phyloP scores from a whole-genome alignment of 2,113 vertebrate species.

The Oreocharis arfaki region DNA sequence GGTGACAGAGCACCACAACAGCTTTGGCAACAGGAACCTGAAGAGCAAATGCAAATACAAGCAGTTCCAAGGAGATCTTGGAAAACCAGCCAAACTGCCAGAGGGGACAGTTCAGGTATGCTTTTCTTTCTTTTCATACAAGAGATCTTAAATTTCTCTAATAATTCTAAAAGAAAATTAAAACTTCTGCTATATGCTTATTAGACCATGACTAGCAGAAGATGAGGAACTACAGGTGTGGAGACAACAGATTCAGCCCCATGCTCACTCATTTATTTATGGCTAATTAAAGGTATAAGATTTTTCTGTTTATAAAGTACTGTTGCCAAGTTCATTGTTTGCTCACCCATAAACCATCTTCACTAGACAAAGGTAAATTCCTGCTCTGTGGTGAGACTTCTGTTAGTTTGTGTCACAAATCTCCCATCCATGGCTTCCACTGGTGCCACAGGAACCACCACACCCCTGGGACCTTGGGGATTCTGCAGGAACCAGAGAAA shows the following conservation, averaged over 20 bases:
- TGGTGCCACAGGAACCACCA: too few species aligned
- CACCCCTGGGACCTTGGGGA: too few species aligned
- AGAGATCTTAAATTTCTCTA: neutral
- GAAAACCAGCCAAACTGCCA: neutral
- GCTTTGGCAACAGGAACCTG: neutral
- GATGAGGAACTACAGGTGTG: neutral
- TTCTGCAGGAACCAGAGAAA: too few species aligned
- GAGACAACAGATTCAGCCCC: slow-evolving; percentile 19
- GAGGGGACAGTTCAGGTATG: neutral
- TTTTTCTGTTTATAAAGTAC: slow-evolving; percentile 74
- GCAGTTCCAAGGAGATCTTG: neutral
- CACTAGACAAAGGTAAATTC: too few species aligned
- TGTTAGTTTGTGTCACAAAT: too few species aligned
- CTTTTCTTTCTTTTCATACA: neutral
- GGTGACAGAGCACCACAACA: neutral
- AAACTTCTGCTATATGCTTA: neutral
- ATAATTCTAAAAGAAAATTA: neutral
- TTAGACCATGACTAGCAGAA: neutral
- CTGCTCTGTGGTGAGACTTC: too few species aligned
- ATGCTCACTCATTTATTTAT: slow-evolving; percentile 65
- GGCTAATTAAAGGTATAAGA: slow-evolving; percentile 72
- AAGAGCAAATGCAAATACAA: neutral
- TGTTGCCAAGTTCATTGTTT: slow-evolving; percentile 69
- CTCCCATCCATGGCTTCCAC: too few species aligned
- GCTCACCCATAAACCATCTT: too few species aligned